Evolutionary conservation across 2,888 invertebrate genomes (phyloP).

Genomic region (Patella depressa): DNA sequence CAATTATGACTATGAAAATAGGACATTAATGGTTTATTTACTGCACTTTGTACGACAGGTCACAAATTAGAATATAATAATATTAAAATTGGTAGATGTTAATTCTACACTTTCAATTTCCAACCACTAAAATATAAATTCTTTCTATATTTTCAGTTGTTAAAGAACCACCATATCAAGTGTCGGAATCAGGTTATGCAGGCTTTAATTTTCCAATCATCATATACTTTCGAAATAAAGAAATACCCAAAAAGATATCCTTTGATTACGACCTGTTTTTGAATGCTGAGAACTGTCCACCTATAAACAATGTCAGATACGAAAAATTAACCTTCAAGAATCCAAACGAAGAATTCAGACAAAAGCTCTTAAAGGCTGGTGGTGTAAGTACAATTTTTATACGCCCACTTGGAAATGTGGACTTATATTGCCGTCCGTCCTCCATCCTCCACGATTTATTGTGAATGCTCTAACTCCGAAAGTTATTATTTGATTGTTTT

Average conservation of each 20-base stretch:
- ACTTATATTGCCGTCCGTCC: too few species aligned
- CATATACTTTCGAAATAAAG: slow-evolving; percentile 84
- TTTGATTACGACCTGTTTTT: slow-evolving; percentile 87
- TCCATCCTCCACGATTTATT: too few species aligned
- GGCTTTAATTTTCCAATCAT: slow-evolving; percentile 92
- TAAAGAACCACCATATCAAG: slow-evolving; percentile 90
- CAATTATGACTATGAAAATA: too few species aligned
- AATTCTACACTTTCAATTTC: too few species aligned
- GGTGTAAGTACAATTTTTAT: slow-evolving; percentile 75
- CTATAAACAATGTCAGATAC: slow-evolving; percentile 80
- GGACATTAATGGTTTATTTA: too few species aligned
- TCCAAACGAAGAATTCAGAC: slow-evolving; percentile 90
- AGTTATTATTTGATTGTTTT: too few species aligned
- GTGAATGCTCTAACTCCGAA: too few species aligned
- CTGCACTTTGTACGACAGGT: too few species aligned
- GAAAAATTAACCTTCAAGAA: slow-evolving; percentile 88
- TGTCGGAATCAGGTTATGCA: slow-evolving; percentile 96
- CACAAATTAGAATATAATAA: too few species aligned
- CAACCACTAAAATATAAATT: background rate
- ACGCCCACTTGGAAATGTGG: too few species aligned
- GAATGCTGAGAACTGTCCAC: slow-evolving; percentile 80
- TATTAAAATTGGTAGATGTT: too few species aligned
- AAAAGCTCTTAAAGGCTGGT: slow-evolving; percentile 89
- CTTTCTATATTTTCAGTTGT: slow-evolving; percentile 78
- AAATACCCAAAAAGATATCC: slow-evolving; percentile 86